Evolutionary conservation across 1,140 invertebrate species (phyloP).

Genomic region (Periplaneta americana): DNA sequence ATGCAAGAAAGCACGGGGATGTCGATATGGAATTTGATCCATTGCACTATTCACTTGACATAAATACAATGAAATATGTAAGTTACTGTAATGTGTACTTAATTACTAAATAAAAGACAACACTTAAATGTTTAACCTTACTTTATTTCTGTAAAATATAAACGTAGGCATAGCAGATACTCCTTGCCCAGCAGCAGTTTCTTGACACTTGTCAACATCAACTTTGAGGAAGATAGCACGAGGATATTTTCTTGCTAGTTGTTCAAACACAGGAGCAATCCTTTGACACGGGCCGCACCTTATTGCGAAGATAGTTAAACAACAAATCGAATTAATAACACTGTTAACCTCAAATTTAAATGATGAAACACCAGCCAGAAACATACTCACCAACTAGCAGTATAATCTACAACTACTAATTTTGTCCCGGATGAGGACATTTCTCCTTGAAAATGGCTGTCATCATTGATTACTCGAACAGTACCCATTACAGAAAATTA

Average conservation of each 20-base stretch:
- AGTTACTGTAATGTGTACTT: not conserved
- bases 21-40: too few relatives aligned
- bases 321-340: not conserved
- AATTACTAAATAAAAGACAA: not conserved
- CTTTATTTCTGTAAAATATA: slow-evolving; percentile 86
- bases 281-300: slow-evolving; percentile 94
- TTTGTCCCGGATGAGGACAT: slow-evolving; percentile 72
- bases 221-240: slow-evolving; percentile 92
- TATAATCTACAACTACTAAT: slow-evolving; percentile 93
- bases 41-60: too few relatives aligned
- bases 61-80: not conserved
- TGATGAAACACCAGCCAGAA: slow-evolving; percentile 4
- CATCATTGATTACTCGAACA: slow-evolving; percentile 54
- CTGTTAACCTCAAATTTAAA: not conserved
- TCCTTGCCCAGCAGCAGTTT: slow-evolving; percentile 77
- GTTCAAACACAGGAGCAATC: slow-evolving; percentile 87
- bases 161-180: slow-evolving; percentile 98
- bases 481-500: slow-evolving; percentile 3
- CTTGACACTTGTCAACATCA: slow-evolving; percentile 85
- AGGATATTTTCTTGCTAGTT: slow-evolving; percentile 78
- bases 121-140: slow-evolving; percentile 29
- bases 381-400: slow-evolving; percentile 72
- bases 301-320: slow-evolving; percentile 20
- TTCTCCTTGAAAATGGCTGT: slow-evolving; percentile 78
- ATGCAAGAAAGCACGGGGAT: too few relatives aligned